These are phyloP conservation scores for Osmoderma eremita DNA, from an alignment of 2,888 invertebrate species.

Conservation along the genomic window DNA sequence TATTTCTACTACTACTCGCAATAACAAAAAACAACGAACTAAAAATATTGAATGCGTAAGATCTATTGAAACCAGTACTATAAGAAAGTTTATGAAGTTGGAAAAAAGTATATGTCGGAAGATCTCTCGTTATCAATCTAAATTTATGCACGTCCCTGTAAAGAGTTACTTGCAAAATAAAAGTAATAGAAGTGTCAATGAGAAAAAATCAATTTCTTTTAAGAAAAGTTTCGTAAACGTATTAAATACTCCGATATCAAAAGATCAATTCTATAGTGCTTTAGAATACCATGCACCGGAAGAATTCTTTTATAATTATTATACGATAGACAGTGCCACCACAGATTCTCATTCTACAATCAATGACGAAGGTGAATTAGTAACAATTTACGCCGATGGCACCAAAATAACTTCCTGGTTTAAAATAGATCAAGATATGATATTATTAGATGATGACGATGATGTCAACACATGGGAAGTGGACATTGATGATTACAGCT, in stretches of 20 bases:
- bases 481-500: conserved; percentile 38
- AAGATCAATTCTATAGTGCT: conserved; percentile 14
- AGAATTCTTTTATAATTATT: conserved; percentile 28
- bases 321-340: conserved; percentile 21
- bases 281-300: conserved; percentile 23
- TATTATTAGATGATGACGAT: conserved; percentile 10
- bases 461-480: conserved; percentile 23
- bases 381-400: conserved; percentile 37
- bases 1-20: not conserved
- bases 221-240: too few relatives aligned
- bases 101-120: conserved; percentile 29
- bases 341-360: conserved; percentile 32
- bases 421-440: conserved; percentile 38
- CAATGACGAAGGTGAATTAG: conserved; percentile 37
- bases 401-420: conserved; percentile 41
- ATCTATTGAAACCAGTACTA: conserved; percentile 8
- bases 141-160: conserved; percentile 27
- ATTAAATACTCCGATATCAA: too few relatives aligned
- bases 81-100: conserved; percentile 23
- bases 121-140: conserved; percentile 32
- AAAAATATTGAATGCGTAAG: not conserved
- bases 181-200: not conserved
- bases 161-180: conserved; percentile 23
- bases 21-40: conserved; percentile 1
- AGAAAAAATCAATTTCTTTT: not conserved